phyloP scores from a whole-genome alignment of 2,797 vertebrate species.

The Rhynchonycteris naso region DNA sequence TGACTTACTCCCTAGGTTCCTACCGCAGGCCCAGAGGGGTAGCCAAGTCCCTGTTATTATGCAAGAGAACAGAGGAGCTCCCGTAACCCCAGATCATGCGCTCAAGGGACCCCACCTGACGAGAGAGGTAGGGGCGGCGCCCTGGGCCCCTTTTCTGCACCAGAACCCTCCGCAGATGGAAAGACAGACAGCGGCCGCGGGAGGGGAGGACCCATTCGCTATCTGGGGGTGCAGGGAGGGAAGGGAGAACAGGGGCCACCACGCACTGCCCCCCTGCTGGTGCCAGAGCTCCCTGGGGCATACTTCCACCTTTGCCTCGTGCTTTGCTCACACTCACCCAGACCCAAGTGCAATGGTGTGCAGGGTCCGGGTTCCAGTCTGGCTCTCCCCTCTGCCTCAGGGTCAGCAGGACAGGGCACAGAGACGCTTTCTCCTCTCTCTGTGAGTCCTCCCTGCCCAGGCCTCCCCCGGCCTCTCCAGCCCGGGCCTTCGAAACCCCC shows the following conservation, averaged over 20 bases:
- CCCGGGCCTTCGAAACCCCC: neutral
- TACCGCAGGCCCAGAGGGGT: neutral
- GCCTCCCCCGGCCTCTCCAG: fast-evolving
- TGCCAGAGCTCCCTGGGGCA: fast-evolving
- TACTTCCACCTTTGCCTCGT: fast-evolving
- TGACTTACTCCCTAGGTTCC: neutral
- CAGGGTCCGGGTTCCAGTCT: neutral
- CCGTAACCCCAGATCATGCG: neutral
- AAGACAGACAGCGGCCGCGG: fast-evolving
- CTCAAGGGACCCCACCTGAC: fast-evolving
- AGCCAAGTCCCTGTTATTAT: neutral
- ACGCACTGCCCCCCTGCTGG: fast-evolving
- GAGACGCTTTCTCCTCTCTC: neutral
- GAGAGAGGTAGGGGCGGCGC: neutral
- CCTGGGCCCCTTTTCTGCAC: fast-evolving
- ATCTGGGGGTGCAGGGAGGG: too few relatives aligned
- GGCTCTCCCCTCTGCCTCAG: neutral
- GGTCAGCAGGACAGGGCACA: fast-evolving
- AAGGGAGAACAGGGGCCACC: fast-evolving
- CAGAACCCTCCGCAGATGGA: neutral
- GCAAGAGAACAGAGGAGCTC: neutral
- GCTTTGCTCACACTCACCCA: neutral
- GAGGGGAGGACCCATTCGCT: fast-evolving
- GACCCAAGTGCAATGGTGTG: neutral
- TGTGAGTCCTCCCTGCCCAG: fast-evolving